Evolutionary conservation across 2,113 vertebrate species (phyloP).

Genomic region (Hypocryptadius cinnamomeus): DNA sequence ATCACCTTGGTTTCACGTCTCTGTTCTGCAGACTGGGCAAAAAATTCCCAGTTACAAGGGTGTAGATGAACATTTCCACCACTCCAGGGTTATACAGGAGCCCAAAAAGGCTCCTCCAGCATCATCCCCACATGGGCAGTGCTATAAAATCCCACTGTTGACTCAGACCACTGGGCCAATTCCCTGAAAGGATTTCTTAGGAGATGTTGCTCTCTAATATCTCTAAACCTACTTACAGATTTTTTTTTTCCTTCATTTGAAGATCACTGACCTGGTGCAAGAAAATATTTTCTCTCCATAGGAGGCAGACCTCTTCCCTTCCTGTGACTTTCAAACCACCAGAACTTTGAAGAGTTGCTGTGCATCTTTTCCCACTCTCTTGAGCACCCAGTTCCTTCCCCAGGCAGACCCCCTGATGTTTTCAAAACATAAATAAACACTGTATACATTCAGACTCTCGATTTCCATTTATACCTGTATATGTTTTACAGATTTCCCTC

Average conservation of each 20-base stretch:
- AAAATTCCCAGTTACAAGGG: not conserved
- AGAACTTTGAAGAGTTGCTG: slow-evolving; percentile 39
- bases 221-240: not conserved
- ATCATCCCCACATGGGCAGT: not conserved
- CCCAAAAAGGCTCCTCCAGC: not conserved
- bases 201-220: not conserved
- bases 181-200: not conserved
- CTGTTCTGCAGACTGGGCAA: not conserved
- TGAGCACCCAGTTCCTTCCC: not conserved
- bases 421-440: slow-evolving; percentile 24
- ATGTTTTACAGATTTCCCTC: not conserved
- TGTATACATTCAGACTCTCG: not conserved
- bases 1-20: not conserved
- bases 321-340: slow-evolving; percentile 28
- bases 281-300: slow-evolving; percentile 51
- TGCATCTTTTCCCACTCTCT: slow-evolving; percentile 28
- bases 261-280: slow-evolving; percentile 54
- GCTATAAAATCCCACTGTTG: not conserved
- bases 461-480: slow-evolving; percentile 6
- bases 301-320: slow-evolving; percentile 43
- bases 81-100: not conserved
- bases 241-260: not conserved
- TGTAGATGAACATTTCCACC: not conserved
- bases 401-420: not conserved
- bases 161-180: not conserved